Conservation (phyloP, 1,140 invertebrate species). For the Drosophila jambulina region DNA sequence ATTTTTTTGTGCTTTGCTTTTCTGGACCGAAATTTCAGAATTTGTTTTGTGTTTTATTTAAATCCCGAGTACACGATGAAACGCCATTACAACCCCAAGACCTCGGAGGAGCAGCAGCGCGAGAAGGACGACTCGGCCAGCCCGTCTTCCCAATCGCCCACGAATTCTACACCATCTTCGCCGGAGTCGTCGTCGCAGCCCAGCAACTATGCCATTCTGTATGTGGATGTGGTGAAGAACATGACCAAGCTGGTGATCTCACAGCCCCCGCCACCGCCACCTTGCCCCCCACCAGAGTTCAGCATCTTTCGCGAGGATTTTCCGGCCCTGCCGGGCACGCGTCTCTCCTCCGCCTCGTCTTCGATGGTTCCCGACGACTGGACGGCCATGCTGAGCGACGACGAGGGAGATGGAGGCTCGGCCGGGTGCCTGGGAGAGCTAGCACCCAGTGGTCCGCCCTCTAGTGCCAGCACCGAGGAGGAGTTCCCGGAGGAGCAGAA, state of each 20-base stretch:
- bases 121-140: slow-evolving; percentile 27
- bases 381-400: slow-evolving; percentile 53
- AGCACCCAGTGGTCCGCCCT: background rate
- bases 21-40: slow-evolving; percentile 34
- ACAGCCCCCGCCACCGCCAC: background rate
- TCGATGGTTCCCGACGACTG: slow-evolving; percentile 52
- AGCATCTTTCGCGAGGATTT: slow-evolving; percentile 66
- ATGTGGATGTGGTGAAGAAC: slow-evolving; percentile 74
- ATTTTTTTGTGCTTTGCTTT: slow-evolving; percentile 3
- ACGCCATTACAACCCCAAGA: slow-evolving; percentile 43
- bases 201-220: slow-evolving; percentile 19
- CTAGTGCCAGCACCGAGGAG: slow-evolving; percentile 1
- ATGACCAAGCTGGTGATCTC: slow-evolving; percentile 23
- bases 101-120: slow-evolving; percentile 19
- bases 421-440: background rate
- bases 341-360: background rate
- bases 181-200: slow-evolving; percentile 2
- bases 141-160: slow-evolving; percentile 25
- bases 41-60: slow-evolving; percentile 9
- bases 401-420: background rate
- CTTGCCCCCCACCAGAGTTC: slow-evolving; percentile 34
- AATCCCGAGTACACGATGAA: slow-evolving; percentile 53
- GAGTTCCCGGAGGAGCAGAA: background rate
- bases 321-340: slow-evolving; percentile 58
- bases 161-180: slow-evolving; percentile 1